Evolutionary conservation across 2,113 vertebrate species (phyloP).

Genomic region (Myotis yumanensis): DNA sequence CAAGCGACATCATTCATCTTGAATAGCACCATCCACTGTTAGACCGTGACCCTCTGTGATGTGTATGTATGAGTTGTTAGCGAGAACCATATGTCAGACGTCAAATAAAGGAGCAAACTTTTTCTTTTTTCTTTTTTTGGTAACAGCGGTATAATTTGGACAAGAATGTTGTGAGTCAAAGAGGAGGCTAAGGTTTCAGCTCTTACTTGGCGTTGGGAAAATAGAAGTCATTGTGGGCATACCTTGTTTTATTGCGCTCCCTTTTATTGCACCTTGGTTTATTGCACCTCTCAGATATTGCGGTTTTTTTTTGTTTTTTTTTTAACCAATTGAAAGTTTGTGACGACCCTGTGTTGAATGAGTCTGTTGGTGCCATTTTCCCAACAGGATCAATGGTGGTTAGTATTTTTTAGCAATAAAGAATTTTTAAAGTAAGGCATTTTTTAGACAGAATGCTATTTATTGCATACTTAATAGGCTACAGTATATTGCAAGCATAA

Average conservation of each 20-base stretch:
- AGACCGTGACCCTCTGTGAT: not conserved
- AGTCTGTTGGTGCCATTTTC: not conserved
- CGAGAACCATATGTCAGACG: constrained; percentile 29
- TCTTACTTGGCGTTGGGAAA: not conserved
- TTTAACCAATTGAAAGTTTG: not conserved
- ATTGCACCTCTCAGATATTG: not conserved
- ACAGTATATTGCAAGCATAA: not conserved
- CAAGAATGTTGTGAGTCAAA: constrained; percentile 30
- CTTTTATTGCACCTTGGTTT: not conserved
- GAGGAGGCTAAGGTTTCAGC: constrained; percentile 39
- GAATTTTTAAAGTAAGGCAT: not conserved
- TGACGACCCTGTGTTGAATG: not conserved
- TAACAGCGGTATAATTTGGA: constrained; percentile 6
- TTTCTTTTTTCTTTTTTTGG: not conserved
- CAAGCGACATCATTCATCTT: constrained; percentile 2
- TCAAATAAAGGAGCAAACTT: not conserved
- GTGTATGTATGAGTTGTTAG: not conserved
- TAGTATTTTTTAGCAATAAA: not conserved
- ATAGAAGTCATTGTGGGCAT: not conserved
- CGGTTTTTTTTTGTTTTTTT: not conserved
- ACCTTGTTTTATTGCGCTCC: not conserved
- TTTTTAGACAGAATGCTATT: not conserved
- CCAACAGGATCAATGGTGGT: not conserved
- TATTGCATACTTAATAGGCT: not conserved
- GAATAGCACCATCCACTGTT: not conserved